Conservation (phyloP, 2,113 vertebrate species). For the Rafetus swinhoei region DNA sequence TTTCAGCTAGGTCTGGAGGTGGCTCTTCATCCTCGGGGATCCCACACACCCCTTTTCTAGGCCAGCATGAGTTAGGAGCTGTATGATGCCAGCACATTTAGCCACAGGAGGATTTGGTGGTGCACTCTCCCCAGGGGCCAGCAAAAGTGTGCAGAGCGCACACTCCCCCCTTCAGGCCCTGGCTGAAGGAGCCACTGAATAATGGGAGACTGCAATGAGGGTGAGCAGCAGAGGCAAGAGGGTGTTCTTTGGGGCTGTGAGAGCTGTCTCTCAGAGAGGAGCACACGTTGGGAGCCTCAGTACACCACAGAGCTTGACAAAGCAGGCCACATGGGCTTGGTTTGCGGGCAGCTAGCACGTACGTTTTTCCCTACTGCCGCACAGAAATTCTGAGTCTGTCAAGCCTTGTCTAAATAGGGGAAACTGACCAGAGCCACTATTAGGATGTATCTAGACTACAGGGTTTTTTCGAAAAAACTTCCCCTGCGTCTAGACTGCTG, state of each 20-base stretch:
- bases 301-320: neutral
- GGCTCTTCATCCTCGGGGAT: neutral
- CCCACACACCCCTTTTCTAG: neutral
- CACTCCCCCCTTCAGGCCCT: neutral
- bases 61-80: neutral
- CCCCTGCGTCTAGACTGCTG: too few relatives aligned
- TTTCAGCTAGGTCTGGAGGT: neutral
- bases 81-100: neutral
- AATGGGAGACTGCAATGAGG: neutral
- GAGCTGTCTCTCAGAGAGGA: neutral
- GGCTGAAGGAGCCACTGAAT: neutral
- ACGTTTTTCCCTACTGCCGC: neutral
- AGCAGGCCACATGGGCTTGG: accelerated
- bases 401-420: neutral
- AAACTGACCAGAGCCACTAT: neutral
- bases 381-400: neutral
- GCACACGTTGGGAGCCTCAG: neutral
- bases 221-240: accelerated
- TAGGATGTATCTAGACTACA: too few relatives aligned
- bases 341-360: neutral
- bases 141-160: neutral
- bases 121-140: neutral
- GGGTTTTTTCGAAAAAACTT: too few relatives aligned
- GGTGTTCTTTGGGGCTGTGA: neutral
- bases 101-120: neutral